A percentile compares a stretch with the other conserved stretches of the same genome.
Conservation (phyloP, 2,113 vertebrate genomes). For the Clupea harengus region DNA sequence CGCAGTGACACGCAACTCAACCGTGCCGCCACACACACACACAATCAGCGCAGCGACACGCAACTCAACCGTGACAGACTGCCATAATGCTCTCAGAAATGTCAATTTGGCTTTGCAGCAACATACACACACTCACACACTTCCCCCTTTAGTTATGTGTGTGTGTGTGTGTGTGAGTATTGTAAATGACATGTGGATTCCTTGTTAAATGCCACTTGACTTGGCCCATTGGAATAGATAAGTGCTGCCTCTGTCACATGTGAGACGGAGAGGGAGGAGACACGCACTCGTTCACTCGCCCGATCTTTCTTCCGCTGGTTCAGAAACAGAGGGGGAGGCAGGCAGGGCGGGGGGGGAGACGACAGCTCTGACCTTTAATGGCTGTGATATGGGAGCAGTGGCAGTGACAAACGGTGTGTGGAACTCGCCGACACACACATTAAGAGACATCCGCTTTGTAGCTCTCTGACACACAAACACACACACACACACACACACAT, state of each 20-base stretch:
- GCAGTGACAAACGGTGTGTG: conserved; percentile 20
- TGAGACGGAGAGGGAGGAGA: too few species aligned
- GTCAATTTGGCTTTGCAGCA: too few species aligned
- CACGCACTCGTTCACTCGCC: too few species aligned
- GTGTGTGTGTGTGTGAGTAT: neutral
- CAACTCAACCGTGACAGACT: neutral
- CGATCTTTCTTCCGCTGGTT: too few species aligned
- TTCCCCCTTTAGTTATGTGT: neutral
- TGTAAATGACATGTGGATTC: neutral
- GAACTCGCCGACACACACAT: neutral
- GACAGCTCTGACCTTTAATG: neutral
- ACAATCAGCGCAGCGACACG: neutral
- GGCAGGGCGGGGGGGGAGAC: neutral
- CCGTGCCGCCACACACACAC: neutral
- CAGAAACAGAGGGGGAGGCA: neutral
- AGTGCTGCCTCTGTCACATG: too few species aligned
- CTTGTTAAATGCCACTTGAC: too few species aligned
- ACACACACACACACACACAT: neutral
- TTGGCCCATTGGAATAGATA: too few species aligned
- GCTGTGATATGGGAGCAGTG: neutral
- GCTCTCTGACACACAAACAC: too few species aligned
- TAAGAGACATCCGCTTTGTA: neutral
- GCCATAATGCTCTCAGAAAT: too few species aligned
- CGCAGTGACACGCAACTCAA: neutral
- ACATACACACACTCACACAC: neutral